phyloP scores from a whole-genome alignment of 1,140 invertebrate species.

The Phthorimaea operculella region DNA sequence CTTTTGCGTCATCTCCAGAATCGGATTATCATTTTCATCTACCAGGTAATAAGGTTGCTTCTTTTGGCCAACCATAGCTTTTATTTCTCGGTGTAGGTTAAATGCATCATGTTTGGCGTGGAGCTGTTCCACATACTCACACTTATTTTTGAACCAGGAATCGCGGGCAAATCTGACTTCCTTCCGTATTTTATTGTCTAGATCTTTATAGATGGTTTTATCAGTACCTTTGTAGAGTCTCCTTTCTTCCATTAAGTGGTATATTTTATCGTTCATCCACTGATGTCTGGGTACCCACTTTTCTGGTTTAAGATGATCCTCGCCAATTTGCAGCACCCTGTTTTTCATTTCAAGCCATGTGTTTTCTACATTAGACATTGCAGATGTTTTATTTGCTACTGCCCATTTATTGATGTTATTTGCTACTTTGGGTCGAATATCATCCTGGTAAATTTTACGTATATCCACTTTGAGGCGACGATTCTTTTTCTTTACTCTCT shows the following conservation, averaged over 20 bases:
- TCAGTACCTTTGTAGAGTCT: slow-evolving; percentile 16
- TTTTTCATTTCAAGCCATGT: neutral
- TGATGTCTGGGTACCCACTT: slow-evolving; percentile 10
- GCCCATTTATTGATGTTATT: slow-evolving; percentile 16
- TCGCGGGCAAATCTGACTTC: too few species aligned
- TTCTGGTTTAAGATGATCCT: slow-evolving; percentile 2
- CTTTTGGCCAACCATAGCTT: too few species aligned
- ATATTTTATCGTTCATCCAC: slow-evolving; percentile 28
- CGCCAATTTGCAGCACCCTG: neutral
- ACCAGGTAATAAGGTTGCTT: too few species aligned
- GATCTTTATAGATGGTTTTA: slow-evolving; percentile 7
- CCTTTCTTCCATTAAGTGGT: slow-evolving; percentile 23
- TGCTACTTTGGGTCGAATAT: slow-evolving; percentile 9
- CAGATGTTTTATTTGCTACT: too few species aligned
- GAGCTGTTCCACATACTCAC: too few species aligned
- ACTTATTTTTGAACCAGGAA: too few species aligned
- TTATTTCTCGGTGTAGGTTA: too few species aligned
- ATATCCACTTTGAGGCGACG: neutral
- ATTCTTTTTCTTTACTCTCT: slow-evolving; percentile 10
- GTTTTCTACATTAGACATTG: neutral
- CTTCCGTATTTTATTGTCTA: too few species aligned
- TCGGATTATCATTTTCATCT: too few species aligned
- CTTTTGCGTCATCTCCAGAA: too few species aligned
- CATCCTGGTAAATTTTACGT: slow-evolving; percentile 8
- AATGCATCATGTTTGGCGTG: too few species aligned